Evolutionary conservation across 2,797 vertebrate genomes (phyloP), one percentile per base, ranked within the genome.

Genomic region (Luscinia luscinia): DNA sequence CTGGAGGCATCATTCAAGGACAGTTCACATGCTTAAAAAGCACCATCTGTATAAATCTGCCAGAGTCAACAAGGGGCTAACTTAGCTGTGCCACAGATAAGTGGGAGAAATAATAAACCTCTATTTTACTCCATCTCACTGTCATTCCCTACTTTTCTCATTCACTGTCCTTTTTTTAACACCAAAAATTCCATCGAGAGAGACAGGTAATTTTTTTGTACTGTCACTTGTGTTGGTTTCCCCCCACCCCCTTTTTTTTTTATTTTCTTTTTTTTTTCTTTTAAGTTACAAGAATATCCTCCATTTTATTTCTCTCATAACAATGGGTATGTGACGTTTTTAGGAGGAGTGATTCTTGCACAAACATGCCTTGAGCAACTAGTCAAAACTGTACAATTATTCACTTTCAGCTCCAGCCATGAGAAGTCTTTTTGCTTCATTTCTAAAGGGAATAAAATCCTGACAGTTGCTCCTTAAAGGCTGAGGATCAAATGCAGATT

Each of bases 401-500:
- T 90, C 66, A 52, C 43, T 86, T 92, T 80, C 86, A 90, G 67
- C 61, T 81, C 57, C 67, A 84, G 51, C 55, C 34, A 59, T 66
- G 70, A 73, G 40, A 84, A 38, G 21, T 30, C 51, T 92, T 78
- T 84, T 27, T 62, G 28, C 30, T 78, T 34, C 63, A 28, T 89
- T 84, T 90, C 68, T 76, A 67, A 49, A 84, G 75, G 23, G 46
- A 91, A 36, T 3, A 72, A 28, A 84, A 72, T 72, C 57, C 69
- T 95, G 66, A 81, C 66, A 83, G 73, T 51, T 75, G 15, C 17
- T 92, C 61, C 80, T 87, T 86, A 70, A 91, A 95, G 64, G 66
- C 61, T 81, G 73, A 84, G 66, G 41, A 78, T 86, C 57, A 86
- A 88, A 89, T 64, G 61, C 43, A 88, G 89, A 55, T 83, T 77